These are phyloP conservation scores for Gallirallus australis DNA, from an alignment of 2,797 vertebrate species.

Conservation along the genomic window DNA sequence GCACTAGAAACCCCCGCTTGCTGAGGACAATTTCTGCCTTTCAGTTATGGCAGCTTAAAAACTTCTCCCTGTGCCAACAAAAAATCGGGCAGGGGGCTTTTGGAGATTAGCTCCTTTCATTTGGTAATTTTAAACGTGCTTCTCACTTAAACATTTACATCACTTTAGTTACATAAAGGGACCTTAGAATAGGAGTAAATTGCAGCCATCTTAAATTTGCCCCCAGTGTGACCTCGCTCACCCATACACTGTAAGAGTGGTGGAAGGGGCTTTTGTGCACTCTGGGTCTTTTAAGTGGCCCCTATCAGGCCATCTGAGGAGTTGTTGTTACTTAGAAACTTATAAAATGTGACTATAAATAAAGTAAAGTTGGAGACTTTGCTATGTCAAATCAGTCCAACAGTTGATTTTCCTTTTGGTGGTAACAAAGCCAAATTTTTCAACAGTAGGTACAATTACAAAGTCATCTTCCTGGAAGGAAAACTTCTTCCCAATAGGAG, in stretches of 20 bases:
- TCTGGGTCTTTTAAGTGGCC: slow-evolving; percentile 25
- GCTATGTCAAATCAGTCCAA: neutral
- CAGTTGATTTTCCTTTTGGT: neutral
- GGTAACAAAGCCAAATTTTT: neutral
- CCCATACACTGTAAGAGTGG: neutral
- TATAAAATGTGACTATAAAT: neutral
- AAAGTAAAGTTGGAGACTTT: neutral
- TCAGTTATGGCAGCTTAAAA: slow-evolving; percentile 56
- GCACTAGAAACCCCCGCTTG: neutral
- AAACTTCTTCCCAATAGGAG: neutral
- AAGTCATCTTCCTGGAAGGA: neutral
- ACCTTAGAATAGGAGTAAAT: slow-evolving; percentile 54
- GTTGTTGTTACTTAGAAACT: neutral
- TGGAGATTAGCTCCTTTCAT: slow-evolving; percentile 56
- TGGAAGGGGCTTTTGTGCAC: slow-evolving; percentile 37
- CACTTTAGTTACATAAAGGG: slow-evolving; percentile 59
- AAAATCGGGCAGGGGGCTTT: slow-evolving; percentile 10
- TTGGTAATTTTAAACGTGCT: slow-evolving; percentile 62
- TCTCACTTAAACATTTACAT: slow-evolving; percentile 65
- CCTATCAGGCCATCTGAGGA: neutral
- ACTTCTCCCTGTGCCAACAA: neutral
- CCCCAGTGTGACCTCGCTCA: slow-evolving; percentile 45
- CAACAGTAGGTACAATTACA: neutral
- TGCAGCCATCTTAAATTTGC: slow-evolving; percentile 64
- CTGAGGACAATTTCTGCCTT: slow-evolving; percentile 32